These are phyloP conservation scores for Hemibagrus guttatus DNA, from an alignment of 2,797 vertebrate species.

Conservation along the genomic window DNA sequence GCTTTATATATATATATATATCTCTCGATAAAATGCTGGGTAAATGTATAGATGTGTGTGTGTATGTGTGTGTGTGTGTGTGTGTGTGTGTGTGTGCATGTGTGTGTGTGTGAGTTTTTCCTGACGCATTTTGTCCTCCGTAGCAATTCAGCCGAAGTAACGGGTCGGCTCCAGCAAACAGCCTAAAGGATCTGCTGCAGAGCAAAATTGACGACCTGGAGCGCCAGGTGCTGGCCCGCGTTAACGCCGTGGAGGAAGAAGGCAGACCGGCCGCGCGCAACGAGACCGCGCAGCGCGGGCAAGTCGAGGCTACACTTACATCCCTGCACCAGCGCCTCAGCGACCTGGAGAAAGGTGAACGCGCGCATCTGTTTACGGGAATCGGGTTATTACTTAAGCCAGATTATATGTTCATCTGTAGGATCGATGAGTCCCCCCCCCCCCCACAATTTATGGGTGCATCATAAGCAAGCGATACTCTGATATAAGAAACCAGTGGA, in stretches of 20 bases:
- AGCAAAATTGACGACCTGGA: constrained; percentile 95
- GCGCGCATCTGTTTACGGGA: constrained; percentile 1
- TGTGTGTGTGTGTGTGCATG: neutral
- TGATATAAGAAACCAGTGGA: neutral
- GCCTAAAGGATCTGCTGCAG: constrained; percentile 93
- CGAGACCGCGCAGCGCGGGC: constrained; percentile 90
- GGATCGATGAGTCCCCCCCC: neutral
- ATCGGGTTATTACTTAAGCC: neutral
- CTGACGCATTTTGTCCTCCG: constrained; percentile 38
- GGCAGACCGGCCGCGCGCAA: constrained; percentile 86
- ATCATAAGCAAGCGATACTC: constrained; percentile 2
- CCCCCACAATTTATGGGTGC: neutral
- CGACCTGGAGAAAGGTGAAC: constrained; percentile 93
- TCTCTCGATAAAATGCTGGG: neutral
- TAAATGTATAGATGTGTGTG: too few relatives aligned
- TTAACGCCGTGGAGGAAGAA: constrained; percentile 94
- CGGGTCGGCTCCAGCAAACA: constrained; percentile 89
- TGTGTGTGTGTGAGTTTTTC: neutral
- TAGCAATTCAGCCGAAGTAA: constrained; percentile 96
- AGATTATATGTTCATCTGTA: neutral
- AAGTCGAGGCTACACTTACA: constrained; percentile 92
- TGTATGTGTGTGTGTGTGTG: neutral
- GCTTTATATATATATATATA: constrained; percentile 11
- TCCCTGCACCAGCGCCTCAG: constrained; percentile 95
- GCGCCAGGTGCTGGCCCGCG: constrained; percentile 92